These are phyloP conservation scores for Erebia aethiops DNA, from an alignment of 2,888 invertebrate species.

Conservation along the genomic window DNA sequence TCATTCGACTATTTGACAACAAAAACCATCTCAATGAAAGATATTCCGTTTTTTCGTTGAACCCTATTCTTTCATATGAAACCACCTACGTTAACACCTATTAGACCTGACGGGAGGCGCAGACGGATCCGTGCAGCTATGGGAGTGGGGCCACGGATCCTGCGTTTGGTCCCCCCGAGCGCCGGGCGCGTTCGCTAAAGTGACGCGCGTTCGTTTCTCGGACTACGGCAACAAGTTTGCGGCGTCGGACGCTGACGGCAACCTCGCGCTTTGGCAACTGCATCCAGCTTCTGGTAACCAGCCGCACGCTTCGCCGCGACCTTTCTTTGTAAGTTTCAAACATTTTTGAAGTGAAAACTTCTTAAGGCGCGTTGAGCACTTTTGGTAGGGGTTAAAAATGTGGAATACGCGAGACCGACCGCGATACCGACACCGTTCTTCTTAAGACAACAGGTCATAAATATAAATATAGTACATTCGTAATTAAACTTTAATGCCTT, in stretches of 20 bases:
- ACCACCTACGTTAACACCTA: neutral
- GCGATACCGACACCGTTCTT: no score
- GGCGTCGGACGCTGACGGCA: conserved; percentile 98
- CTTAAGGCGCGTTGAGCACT: no score
- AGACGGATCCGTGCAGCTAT: conserved; percentile 97
- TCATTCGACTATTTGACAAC: no score
- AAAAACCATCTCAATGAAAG: no score
- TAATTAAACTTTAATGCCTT: no score
- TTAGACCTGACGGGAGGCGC: conserved; percentile 96
- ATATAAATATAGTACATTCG: no score
- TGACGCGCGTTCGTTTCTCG: conserved; percentile 97
- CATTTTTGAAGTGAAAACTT: neutral
- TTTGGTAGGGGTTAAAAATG: no score
- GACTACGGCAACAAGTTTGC: conserved; percentile 99
- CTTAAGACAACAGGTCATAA: no score
- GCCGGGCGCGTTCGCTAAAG: conserved; percentile 97
- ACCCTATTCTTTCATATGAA: neutral
- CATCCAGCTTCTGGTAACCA: conserved; percentile 85
- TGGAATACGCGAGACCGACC: no score
- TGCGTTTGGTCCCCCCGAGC: conserved; percentile 95
- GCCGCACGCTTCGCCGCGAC: conserved; percentile 81
- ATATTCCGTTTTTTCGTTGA: neutral
- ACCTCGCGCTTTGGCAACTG: conserved; percentile 97
- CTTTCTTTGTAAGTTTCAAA: conserved; percentile 91
- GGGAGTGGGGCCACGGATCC: conserved; percentile 99